Evolutionary conservation across 2,113 vertebrate species (phyloP).

Genomic region (Megalops atlanticus): DNA sequence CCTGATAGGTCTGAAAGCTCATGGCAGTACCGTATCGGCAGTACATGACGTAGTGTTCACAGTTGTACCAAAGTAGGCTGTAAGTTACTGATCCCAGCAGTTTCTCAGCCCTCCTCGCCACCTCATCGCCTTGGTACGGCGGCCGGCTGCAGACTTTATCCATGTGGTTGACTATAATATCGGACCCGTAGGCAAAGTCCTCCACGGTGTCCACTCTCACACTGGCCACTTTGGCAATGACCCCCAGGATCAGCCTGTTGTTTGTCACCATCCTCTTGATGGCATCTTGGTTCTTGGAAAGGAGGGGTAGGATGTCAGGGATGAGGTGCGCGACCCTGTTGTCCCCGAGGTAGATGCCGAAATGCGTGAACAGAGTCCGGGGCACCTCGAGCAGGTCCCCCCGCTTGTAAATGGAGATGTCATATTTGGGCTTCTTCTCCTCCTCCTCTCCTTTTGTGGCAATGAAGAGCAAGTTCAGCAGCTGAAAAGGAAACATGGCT

Average conservation of each 20-base stretch:
- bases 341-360: conserved; percentile 91
- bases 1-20: conserved; percentile 93
- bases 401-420: conserved; percentile 74
- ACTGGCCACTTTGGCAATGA: conserved; percentile 79
- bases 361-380: conserved; percentile 88
- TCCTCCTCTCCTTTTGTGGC: conserved; percentile 35
- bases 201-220: conserved; percentile 87
- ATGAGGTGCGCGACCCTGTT: conserved; percentile 92
- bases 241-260: conserved; percentile 84
- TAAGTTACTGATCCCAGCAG: conserved; percentile 81
- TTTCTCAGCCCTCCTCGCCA: conserved; percentile 83
- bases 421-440: conserved; percentile 53
- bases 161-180: conserved; percentile 86
- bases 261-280: conserved; percentile 85
- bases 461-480: conserved; percentile 60
- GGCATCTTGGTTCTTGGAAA: conserved; percentile 68
- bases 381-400: conserved; percentile 91
- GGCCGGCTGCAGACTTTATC: conserved; percentile 77
- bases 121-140: conserved; percentile 79
- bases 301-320: conserved; percentile 85
- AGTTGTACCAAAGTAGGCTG: conserved; percentile 97
- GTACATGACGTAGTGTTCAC: conserved; percentile 95
- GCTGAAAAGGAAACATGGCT: conserved; percentile 62
- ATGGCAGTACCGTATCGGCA: conserved; percentile 85
- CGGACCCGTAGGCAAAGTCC: conserved; percentile 89